These are phyloP conservation scores for Calameuta pallipes DNA, from an alignment of 2,888 invertebrate species.

Conservation along the genomic window DNA sequence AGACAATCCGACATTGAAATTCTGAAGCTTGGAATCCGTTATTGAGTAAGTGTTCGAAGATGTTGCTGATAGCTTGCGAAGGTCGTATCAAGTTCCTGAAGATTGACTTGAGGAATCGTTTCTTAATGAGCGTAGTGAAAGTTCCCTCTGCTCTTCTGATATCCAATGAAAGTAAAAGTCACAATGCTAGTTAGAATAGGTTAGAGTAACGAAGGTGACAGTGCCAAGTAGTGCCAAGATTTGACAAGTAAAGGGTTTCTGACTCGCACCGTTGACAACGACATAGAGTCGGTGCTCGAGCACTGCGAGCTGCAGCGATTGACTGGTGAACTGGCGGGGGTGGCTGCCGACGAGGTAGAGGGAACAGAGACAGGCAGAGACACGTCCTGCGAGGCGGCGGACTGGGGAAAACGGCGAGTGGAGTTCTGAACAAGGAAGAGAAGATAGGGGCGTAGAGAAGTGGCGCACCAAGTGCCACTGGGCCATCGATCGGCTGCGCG, in stretches of 20 bases:
- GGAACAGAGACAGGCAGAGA: constrained; percentile 8
- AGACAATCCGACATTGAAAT: neutral
- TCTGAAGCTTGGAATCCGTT: neutral
- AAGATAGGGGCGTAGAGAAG: constrained; percentile 17
- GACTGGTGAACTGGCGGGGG: neutral
- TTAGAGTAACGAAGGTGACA: neutral
- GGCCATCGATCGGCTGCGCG: constrained; percentile 61
- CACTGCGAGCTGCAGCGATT: neutral
- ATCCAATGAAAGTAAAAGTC: neutral
- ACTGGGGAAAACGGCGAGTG: constrained; percentile 7
- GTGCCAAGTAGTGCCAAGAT: neutral
- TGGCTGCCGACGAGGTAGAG: neutral
- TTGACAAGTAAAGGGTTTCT: neutral
- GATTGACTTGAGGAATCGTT: neutral
- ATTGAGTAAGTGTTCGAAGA: neutral
- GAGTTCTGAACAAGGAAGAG: constrained; percentile 7
- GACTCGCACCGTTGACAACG: neutral
- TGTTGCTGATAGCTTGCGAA: neutral
- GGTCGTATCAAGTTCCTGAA: neutral
- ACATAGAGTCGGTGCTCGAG: neutral
- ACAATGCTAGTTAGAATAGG: neutral
- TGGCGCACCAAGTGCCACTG: constrained; percentile 45
- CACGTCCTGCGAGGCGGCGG: neutral
- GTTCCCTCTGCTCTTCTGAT: neutral
- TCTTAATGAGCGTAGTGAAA: neutral